Evolutionary conservation across 2,113 vertebrate species (phyloP), one percentile per base, ranked within the genome.

Genomic region (Gadus macrocephalus): DNA sequence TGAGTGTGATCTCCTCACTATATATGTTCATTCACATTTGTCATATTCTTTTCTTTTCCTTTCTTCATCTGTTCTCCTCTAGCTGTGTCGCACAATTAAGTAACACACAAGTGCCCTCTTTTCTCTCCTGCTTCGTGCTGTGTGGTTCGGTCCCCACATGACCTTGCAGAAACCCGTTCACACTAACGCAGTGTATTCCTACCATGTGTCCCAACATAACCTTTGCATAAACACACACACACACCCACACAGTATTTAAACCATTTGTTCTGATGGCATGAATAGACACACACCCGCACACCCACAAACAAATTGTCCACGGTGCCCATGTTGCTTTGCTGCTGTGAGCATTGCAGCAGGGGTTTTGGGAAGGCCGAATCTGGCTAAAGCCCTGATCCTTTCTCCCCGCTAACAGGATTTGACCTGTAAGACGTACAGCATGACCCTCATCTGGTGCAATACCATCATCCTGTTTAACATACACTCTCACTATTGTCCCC

Each of bases 401-500:
- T 80, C 87, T 88, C 87, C 80, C 72, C 79, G 66, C 53, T 89
- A 90, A 91, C 83, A 87, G 88, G 90, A 91, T 91, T 90, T 89
- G 86, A 89, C 87, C 88, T 82, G 72, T 90, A 90, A 91, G 86
- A 89, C 86, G 77, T 35, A 2, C 63, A 83, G 84, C 86, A 76
- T 89, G 80, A 86, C 86, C 81, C 78, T 88, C 76, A 85, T 85
- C 86, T 82, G 75, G 70, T 76, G 75, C 84, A 82, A 77, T 81
- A 80, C 76, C 79, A 76, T 85, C 81, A 86, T 86, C 87, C 87
- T 83, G 83, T 85, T 85, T 76, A 79, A 80, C 79, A 83, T 74
- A 81, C 87, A 83, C 81, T 86, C 81, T 71, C 79, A 5, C 80
- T 64, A 84, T 87, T 85, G 82, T 89, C 81, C 79, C 65, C 53